phyloP scores from a whole-genome alignment of 2,888 invertebrate species.

The Morpho helenor region DNA sequence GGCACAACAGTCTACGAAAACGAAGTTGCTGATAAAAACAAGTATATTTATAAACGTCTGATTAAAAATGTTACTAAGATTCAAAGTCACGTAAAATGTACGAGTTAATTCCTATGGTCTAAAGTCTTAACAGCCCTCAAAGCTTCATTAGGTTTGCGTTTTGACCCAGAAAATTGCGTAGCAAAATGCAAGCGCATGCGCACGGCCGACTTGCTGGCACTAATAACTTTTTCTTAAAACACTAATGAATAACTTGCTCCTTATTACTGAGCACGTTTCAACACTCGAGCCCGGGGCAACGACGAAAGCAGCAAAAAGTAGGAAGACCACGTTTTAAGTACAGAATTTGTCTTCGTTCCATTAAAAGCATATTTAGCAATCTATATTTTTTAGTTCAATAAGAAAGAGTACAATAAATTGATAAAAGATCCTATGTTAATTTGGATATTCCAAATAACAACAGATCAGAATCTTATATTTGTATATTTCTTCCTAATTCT shows the following conservation, averaged over 20 bases:
- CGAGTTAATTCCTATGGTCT: neutral
- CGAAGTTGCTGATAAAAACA: too few species aligned
- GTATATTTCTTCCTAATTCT: too few species aligned
- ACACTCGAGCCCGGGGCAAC: conserved; percentile 44
- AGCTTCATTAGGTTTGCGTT: conserved; percentile 21
- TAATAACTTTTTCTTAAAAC: conserved; percentile 74
- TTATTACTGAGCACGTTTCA: conserved; percentile 72
- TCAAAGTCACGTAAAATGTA: conserved; percentile 10
- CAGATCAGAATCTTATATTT: neutral
- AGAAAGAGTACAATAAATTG: too few species aligned
- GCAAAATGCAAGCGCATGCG: conserved; percentile 68
- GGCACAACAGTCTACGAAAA: too few species aligned
- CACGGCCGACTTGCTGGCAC: conserved; percentile 54
- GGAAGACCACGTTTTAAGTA: neutral
- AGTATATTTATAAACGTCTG: too few species aligned
- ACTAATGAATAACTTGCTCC: conserved; percentile 72
- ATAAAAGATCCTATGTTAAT: too few species aligned
- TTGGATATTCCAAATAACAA: too few species aligned
- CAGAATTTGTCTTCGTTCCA: neutral
- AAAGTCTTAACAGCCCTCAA: conserved; percentile 8
- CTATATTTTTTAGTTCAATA: too few species aligned
- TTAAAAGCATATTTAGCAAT: too few species aligned
- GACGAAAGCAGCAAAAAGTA: conserved; percentile 15
- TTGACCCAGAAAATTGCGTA: conserved; percentile 54
- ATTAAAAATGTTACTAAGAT: neutral